Conservation (phyloP, 64 coral and sea anemone species). For the Anthopleura sola region DNA sequence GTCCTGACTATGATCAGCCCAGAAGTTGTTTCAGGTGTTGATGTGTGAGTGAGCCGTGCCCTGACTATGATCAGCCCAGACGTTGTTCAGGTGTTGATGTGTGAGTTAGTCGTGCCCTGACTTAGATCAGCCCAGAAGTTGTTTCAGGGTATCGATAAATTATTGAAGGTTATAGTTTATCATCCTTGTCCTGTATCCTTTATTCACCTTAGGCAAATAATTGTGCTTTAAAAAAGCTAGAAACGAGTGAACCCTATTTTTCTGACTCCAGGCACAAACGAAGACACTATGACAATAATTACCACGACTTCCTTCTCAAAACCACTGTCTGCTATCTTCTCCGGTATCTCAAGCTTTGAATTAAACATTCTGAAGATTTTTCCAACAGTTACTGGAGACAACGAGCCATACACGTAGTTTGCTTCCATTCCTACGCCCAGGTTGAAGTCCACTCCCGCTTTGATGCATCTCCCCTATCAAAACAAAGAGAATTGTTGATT, state of each 20-base stretch:
- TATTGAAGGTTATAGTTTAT: too few species aligned
- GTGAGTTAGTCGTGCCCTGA: too few species aligned
- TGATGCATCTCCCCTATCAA: constrained; percentile 10
- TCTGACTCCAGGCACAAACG: background rate
- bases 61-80: too few species aligned
- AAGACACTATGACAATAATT: background rate
- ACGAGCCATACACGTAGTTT: background rate
- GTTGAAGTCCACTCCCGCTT: background rate
- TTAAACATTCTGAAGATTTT: constrained; percentile 19
- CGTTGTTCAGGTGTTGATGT: too few species aligned
- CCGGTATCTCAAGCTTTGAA: constrained; percentile 13
- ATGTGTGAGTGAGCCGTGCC: too few species aligned
- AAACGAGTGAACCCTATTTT: background rate
- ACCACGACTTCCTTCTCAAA: background rate
- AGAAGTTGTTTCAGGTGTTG: too few species aligned
- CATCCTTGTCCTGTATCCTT: too few species aligned
- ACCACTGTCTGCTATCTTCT: constrained; percentile 2
- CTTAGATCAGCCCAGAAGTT: too few species aligned
- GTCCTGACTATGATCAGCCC: too few species aligned
- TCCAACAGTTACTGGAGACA: background rate
- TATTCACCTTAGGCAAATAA: too few species aligned
- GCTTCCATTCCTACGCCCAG: background rate
- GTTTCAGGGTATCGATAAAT: too few species aligned
- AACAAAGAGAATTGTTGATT: background rate
- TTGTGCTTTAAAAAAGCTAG: too few species aligned